phyloP scores from a whole-genome alignment of 2,888 invertebrate species.

The Eupeodes luniger region DNA sequence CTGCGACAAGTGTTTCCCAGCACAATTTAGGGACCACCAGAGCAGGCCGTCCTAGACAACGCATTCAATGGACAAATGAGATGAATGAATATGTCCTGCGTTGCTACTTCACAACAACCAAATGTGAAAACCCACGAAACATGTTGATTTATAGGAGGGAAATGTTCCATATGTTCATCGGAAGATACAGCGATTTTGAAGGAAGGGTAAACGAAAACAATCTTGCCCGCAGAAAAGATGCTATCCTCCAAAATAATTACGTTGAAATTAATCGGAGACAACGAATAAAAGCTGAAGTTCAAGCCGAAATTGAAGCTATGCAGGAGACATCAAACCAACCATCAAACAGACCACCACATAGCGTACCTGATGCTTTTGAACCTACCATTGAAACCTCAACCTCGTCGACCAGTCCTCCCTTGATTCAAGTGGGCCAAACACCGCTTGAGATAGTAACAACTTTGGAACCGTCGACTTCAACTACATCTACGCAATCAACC shows the following conservation, averaged over 20 bases:
- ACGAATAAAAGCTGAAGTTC: not conserved
- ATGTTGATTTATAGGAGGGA: not conserved
- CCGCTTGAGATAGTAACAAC: not conserved
- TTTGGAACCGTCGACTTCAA: not conserved
- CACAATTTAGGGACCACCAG: constrained; percentile 18
- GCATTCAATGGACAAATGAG: constrained; percentile 35
- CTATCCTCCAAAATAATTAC: not conserved
- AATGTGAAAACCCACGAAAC: not conserved
- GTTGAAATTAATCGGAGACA: not conserved
- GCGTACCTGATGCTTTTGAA: not conserved
- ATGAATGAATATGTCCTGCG: constrained; percentile 34
- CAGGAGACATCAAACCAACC: not conserved
- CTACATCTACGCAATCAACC: not conserved
- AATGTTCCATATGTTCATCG: not conserved
- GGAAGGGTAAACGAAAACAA: constrained; percentile 12
- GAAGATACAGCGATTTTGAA: not conserved
- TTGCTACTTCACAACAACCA: constrained; percentile 28
- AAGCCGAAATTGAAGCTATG: not conserved
- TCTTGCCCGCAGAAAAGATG: constrained; percentile 31
- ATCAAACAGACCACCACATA: not conserved
- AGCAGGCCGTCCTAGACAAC: constrained; percentile 31
- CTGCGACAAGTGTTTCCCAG: constrained; percentile 31
- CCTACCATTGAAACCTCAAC: not conserved
- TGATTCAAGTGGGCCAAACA: not conserved
- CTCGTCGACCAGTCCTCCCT: not conserved